phyloP scores from a whole-genome alignment of 2,113 vertebrate genomes.

The Seriola quinqueradiata region DNA sequence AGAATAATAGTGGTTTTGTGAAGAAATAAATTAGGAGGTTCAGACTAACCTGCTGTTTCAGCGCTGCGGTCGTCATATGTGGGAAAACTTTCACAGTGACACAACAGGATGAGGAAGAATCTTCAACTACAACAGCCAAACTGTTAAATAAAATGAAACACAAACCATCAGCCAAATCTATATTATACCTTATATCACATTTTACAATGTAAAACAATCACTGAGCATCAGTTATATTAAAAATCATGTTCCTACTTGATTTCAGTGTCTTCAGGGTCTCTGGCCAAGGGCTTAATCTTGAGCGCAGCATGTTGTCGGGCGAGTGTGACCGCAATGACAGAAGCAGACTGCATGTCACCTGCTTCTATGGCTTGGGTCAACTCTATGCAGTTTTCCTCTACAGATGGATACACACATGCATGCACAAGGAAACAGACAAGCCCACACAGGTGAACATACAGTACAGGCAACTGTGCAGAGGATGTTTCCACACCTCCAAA shows the following conservation, averaged over 20 bases:
- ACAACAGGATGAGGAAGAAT: constrained; percentile 88
- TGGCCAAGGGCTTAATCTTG: constrained; percentile 81
- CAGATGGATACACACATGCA: neutral
- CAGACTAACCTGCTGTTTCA: constrained; percentile 90
- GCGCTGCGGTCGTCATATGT: constrained; percentile 83
- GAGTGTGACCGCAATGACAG: constrained; percentile 82
- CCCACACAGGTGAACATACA: constrained; percentile 19
- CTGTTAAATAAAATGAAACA: constrained; percentile 62
- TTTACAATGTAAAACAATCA: neutral
- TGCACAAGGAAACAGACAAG: constrained; percentile 16
- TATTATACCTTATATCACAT: neutral
- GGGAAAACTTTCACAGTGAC: constrained; percentile 87
- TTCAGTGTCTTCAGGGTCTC: constrained; percentile 83
- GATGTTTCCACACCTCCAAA: constrained; percentile 19
- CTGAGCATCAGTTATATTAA: neutral
- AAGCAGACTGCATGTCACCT: constrained; percentile 86
- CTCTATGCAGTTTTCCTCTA: constrained; percentile 87
- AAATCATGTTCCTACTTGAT: constrained; percentile 84
- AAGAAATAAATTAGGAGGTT: neutral
- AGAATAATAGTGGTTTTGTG: neutral
- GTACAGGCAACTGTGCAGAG: constrained; percentile 3
- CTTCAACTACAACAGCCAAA: constrained; percentile 91
- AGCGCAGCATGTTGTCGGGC: constrained; percentile 83
- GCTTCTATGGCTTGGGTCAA: constrained; percentile 87
- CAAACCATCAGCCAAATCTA: neutral